phyloP scores from a whole-genome alignment of 2,113 vertebrate genomes.

The Panthera tigris region DNA sequence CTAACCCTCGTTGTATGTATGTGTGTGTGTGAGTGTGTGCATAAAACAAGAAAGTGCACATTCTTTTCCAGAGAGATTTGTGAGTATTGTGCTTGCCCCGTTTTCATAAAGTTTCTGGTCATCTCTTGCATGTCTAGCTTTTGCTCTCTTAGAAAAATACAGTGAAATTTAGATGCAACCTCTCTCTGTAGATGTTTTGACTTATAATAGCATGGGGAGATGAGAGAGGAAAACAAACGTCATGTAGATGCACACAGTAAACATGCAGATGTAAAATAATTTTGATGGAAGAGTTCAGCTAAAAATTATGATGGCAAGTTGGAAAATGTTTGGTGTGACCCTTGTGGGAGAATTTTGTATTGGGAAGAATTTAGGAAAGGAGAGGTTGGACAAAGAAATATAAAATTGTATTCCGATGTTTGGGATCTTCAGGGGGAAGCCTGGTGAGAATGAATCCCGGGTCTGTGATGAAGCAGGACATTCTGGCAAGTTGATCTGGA shows the following conservation, averaged over 20 bases:
- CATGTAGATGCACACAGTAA: neutral
- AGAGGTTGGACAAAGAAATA: neutral
- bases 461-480: neutral
- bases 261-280: neutral
- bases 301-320: neutral
- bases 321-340: neutral
- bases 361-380: neutral
- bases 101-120: neutral
- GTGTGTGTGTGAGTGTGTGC: too few relatives aligned
- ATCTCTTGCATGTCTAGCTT: neutral
- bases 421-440: neutral
- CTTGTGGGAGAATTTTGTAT: neutral
- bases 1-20: too few relatives aligned
- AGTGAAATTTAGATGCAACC: neutral
- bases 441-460: fast-evolving
- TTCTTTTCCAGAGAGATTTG: neutral
- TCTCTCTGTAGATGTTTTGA: neutral
- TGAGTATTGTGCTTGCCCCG: neutral
- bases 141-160: neutral
- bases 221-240: neutral
- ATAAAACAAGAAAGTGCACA: neutral
- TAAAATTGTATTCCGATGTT: neutral
- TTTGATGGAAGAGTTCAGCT: neutral
- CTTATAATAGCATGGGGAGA: neutral
- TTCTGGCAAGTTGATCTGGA: neutral